These are phyloP conservation scores for Uropsilus gracilis DNA, from an alignment of 2,113 vertebrate species.

Conservation along the genomic window DNA sequence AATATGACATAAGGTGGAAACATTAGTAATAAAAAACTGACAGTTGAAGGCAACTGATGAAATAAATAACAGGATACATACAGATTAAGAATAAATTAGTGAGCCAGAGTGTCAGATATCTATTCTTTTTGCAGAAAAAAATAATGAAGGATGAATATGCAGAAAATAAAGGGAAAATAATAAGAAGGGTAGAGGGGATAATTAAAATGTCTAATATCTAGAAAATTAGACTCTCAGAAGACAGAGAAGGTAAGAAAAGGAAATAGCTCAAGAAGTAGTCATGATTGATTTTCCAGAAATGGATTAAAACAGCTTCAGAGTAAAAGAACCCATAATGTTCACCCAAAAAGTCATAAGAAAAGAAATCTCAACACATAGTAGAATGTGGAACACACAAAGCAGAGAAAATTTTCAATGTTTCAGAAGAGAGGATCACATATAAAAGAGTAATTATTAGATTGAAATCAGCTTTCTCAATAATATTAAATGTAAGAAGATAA, in stretches of 20 bases:
- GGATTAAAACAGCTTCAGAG: neutral
- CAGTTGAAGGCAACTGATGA: neutral
- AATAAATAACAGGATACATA: neutral
- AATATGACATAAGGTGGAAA: neutral
- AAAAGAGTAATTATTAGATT: neutral
- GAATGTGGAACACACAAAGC: neutral
- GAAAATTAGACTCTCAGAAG: neutral
- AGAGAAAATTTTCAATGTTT: neutral
- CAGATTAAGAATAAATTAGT: neutral
- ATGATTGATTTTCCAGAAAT: neutral
- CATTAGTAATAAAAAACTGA: neutral
- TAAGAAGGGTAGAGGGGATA: neutral
- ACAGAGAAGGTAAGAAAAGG: neutral
- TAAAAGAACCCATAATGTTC: neutral
- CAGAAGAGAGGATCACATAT: neutral
- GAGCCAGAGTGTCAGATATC: neutral
- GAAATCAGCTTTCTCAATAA: neutral
- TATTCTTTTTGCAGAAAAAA: neutral
- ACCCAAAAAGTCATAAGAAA: neutral
- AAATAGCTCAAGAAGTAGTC: neutral
- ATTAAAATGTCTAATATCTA: neutral
- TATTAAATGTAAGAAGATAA: neutral
- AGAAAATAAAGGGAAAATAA: neutral
- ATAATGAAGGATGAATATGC: neutral
- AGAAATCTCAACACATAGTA: neutral